phyloP scores from a whole-genome alignment of 2,797 vertebrate species.

The Selene dorsalis region DNA sequence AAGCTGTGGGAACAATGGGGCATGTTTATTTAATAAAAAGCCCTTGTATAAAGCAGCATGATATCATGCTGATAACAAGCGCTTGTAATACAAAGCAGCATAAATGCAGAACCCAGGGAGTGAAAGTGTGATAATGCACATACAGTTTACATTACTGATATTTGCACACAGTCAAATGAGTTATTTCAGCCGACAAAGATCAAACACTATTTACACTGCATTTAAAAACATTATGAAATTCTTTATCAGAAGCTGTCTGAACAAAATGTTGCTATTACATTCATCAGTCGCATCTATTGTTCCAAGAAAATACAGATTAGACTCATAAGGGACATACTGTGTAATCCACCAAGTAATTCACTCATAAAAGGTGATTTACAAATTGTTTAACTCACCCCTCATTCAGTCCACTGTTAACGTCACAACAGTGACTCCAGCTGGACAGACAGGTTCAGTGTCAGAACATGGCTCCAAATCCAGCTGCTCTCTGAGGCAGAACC shows the following conservation, averaged over 20 bases:
- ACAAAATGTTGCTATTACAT: slow-evolving; percentile 1
- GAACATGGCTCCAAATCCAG: not conserved
- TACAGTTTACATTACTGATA: slow-evolving; percentile 22
- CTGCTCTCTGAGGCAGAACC: not conserved
- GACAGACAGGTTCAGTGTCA: slow-evolving; percentile 22
- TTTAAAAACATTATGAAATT: slow-evolving; percentile 1
- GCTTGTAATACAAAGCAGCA: not conserved
- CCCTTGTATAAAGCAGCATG: slow-evolving; percentile 23
- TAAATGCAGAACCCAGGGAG: slow-evolving; percentile 1
- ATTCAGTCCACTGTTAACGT: not conserved
- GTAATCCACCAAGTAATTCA: not conserved
- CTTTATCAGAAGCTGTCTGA: not conserved
- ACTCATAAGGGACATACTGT: not conserved
- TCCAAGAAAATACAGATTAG: not conserved
- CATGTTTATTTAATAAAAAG: slow-evolving; percentile 50
- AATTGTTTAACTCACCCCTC: too few relatives aligned
- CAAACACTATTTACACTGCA: not conserved
- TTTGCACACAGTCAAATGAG: slow-evolving; percentile 19
- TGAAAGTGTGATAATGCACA: not conserved
- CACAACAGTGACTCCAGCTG: slow-evolving; percentile 56
- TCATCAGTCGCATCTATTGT: not conserved
- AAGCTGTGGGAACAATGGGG: slow-evolving; percentile 36
- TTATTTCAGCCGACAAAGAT: slow-evolving; percentile 3
- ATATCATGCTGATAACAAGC: slow-evolving; percentile 44
- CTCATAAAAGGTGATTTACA: not conserved